Conservation (phyloP, 1,140 invertebrate genomes). For the Periplaneta americana region DNA sequence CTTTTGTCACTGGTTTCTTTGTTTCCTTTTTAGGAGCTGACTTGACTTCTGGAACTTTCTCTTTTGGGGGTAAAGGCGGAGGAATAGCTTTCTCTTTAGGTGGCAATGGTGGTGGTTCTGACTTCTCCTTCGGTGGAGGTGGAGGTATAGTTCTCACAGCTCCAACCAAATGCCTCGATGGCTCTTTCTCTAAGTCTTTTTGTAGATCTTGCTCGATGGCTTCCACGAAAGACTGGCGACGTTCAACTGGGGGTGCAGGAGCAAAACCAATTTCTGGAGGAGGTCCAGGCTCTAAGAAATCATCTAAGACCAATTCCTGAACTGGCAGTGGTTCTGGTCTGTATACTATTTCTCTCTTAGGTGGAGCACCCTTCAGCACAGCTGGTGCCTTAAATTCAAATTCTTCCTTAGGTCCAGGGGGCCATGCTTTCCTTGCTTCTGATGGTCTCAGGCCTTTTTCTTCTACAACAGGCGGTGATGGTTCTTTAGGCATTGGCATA, state of each 20-base stretch:
- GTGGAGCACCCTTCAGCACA: conserved; percentile 37
- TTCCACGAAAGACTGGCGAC: conserved; percentile 49
- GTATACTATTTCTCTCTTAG: conserved; percentile 28
- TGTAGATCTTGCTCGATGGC: conserved; percentile 50
- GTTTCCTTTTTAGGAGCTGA: conserved; percentile 24
- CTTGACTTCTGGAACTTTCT: conserved; percentile 8
- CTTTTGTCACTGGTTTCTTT: conserved; percentile 10
- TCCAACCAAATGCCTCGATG: conserved; percentile 45
- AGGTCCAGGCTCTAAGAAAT: conserved; percentile 49
- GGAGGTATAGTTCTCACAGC: conserved; percentile 44
- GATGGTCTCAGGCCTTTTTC: conserved; percentile 33
- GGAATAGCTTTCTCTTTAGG: conserved; percentile 30
- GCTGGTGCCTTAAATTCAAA: conserved; percentile 44
- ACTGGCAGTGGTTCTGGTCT: conserved; percentile 14
- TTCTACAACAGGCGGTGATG: conserved; percentile 28
- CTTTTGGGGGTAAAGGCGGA: conserved; percentile 20
- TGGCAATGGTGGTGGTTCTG: conserved; percentile 37
- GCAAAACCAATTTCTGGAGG: conserved; percentile 59
- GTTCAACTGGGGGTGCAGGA: conserved; percentile 32
- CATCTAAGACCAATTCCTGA: not conserved
- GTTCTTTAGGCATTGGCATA: not conserved
- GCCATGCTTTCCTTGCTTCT: conserved; percentile 37
- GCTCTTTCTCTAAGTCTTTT: conserved; percentile 45
- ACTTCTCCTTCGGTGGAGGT: conserved; percentile 36
- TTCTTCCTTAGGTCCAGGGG: conserved; percentile 31